Percentiles rank a stretch among this genome's conserved stretches.
Evolutionary conservation across 1,140 invertebrate species (phyloP).

Genomic region (Elymnias hypermnestra): DNA sequence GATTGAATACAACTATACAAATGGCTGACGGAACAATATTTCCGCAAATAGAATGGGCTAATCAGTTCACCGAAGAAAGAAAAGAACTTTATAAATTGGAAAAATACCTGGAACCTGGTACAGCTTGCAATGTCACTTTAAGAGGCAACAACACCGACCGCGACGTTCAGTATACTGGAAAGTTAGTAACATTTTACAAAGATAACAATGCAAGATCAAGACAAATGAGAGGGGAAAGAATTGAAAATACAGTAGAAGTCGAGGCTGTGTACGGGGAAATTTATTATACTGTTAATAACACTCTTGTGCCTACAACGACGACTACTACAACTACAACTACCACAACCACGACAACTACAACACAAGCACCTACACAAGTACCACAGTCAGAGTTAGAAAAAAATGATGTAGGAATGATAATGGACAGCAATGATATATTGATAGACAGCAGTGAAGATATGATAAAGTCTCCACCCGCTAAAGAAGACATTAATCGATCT

Average conservation of each 20-base stretch:
- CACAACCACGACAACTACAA: conserved; percentile 77
- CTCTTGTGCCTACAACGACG: conserved; percentile 84
- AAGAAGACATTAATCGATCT: conserved; percentile 62
- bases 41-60: conserved; percentile 82
- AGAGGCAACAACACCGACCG: conserved; percentile 82
- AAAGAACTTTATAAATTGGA: conserved; percentile 79
- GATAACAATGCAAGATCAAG: conserved; percentile 74
- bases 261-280: conserved; percentile 81
- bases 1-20: conserved; percentile 82
- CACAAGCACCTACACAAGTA: conserved; percentile 71
- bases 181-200: conserved; percentile 82
- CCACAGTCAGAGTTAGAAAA: conserved; percentile 55
- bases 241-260: conserved; percentile 83
- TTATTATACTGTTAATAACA: conserved; percentile 85
- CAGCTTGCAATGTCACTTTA: conserved; percentile 86
- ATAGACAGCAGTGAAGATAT: conserved; percentile 55
- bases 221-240: conserved; percentile 74
- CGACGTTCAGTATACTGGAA: conserved; percentile 84
- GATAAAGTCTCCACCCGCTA: conserved; percentile 42
- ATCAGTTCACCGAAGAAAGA: conserved; percentile 75
- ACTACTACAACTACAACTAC: conserved; percentile 84
- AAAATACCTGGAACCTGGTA: conserved; percentile 81
- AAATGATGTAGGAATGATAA: conserved; percentile 58
- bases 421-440: conserved; percentile 55
- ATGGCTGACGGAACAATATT: conserved; percentile 77